Conservation (phyloP, 2,888 invertebrate species). For the Pyrocoelia pectoralis region DNA sequence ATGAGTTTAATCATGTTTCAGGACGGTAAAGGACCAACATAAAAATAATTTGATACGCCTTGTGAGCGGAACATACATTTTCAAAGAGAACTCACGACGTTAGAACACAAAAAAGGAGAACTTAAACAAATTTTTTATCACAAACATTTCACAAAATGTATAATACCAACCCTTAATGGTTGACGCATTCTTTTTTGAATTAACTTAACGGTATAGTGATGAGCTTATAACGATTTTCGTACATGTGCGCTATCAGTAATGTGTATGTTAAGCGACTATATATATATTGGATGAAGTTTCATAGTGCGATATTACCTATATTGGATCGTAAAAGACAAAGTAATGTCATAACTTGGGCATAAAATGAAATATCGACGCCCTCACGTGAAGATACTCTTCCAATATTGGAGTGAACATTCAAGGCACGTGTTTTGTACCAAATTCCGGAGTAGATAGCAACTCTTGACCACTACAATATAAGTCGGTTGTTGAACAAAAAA, state of each 20-base stretch:
- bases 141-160: neutral
- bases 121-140: neutral
- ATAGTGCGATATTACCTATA: neutral
- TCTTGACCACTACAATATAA: slow-evolving; percentile 31
- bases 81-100: neutral
- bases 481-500: slow-evolving; percentile 28
- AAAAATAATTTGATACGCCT: neutral
- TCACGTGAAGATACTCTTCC: slow-evolving; percentile 17
- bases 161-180: too few relatives aligned
- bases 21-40: neutral
- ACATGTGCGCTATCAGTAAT: neutral
- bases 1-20: neutral
- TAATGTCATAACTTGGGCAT: slow-evolving; percentile 5
- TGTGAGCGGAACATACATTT: neutral
- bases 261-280: neutral
- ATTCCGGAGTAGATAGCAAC: slow-evolving; percentile 26
- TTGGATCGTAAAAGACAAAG: slow-evolving; percentile 5
- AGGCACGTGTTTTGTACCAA: slow-evolving; percentile 21
- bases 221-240: neutral
- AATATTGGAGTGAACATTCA: slow-evolving; percentile 19
- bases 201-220: neutral
- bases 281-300: neutral
- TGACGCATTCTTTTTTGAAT: neutral
- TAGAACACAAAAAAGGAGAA: neutral
- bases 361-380: slow-evolving; percentile 17